A percentile compares a stretch with the other conserved stretches of the same genome.
Evolutionary conservation across 2,797 vertebrate genomes (phyloP).

Genomic region (Cossypha dichroa): DNA sequence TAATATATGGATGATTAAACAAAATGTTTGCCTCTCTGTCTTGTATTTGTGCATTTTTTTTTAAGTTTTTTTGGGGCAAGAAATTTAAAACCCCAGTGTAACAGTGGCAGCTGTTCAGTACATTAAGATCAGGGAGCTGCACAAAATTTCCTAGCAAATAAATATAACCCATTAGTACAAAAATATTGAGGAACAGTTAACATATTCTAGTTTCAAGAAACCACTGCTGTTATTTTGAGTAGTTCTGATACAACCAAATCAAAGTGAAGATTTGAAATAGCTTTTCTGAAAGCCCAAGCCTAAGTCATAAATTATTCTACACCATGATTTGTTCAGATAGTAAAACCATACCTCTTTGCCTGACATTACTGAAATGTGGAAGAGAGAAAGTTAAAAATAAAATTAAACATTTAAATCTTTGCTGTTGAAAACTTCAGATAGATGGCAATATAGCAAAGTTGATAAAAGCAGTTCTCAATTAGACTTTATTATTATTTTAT

Average conservation of each 20-base stretch:
- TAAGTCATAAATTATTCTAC: slow-evolving; percentile 82
- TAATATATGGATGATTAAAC: slow-evolving; percentile 20
- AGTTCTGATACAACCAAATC: slow-evolving; percentile 80
- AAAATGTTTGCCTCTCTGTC: slow-evolving; percentile 33
- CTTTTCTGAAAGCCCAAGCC: slow-evolving; percentile 78
- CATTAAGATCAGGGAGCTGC: background rate
- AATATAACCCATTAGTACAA: slow-evolving; percentile 5
- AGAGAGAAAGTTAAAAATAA: slow-evolving; percentile 81
- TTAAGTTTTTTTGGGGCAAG: background rate
- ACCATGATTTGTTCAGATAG: slow-evolving; percentile 77
- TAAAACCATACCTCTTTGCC: slow-evolving; percentile 79
- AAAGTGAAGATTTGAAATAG: slow-evolving; percentile 80
- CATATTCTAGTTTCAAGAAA: slow-evolving; percentile 69
- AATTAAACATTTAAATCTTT: slow-evolving; percentile 79
- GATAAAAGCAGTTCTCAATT: slow-evolving; percentile 76
- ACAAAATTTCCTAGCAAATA: slow-evolving; percentile 64
- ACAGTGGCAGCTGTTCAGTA: background rate
- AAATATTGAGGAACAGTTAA: slow-evolving; percentile 61
- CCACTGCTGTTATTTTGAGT: slow-evolving; percentile 76
- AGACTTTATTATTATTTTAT: slow-evolving; percentile 67
- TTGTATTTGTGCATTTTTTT: background rate
- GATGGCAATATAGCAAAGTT: slow-evolving; percentile 72
- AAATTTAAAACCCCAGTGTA: background rate
- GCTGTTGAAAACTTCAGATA: slow-evolving; percentile 72
- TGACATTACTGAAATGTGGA: slow-evolving; percentile 77